phyloP scores from a whole-genome alignment of 92 coral and sea anemone genomes.

The Phenganax marumi region DNA sequence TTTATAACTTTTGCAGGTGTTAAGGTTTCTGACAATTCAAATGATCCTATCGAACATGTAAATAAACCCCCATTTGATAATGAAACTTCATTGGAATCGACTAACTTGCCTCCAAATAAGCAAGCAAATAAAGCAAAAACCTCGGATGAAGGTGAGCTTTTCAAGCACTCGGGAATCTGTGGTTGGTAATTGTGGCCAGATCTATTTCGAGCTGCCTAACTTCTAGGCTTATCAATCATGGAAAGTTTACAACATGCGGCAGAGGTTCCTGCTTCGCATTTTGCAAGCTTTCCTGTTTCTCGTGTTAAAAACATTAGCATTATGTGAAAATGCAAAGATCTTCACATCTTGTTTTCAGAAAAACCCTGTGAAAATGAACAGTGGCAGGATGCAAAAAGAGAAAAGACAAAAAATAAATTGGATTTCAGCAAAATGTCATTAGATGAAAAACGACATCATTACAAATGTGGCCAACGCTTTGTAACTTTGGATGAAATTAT shows the following conservation, averaged over 20 bases:
- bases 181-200: no score
- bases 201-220: no score
- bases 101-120: background rate
- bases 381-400: conserved; percentile 33
- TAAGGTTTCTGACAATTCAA: background rate
- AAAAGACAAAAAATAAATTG: conserved; percentile 43
- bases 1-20: background rate
- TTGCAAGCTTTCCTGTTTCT: no score
- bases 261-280: no score
- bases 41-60: background rate
- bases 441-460: conserved; percentile 62
- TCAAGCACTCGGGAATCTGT: no score
- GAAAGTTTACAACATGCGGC: no score
- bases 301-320: no score
- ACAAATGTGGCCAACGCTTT: conserved; percentile 68
- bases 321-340: background rate
- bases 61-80: background rate
- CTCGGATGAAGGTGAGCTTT: background rate
- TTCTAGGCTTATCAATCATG: no score
- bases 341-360: background rate
- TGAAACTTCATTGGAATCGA: background rate
- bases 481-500: conserved; percentile 52
- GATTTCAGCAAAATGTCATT: conserved; percentile 63
- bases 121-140: background rate
- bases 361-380: background rate